Evolutionary conservation across 1,140 invertebrate genomes (phyloP).

Genomic region (Neodiprion fabricii): DNA sequence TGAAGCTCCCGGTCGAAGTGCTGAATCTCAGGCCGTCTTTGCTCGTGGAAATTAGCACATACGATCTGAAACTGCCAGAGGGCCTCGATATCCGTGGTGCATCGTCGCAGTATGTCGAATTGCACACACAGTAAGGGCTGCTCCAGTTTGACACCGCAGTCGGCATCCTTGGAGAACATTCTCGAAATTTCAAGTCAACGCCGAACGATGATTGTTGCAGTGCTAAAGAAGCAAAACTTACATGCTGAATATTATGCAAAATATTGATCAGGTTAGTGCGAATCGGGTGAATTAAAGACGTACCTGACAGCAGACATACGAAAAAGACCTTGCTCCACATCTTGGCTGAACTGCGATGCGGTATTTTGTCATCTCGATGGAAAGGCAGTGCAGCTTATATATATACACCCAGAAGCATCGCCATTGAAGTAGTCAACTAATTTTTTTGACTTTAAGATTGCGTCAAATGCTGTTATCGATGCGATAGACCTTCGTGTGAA

Average conservation of each 20-base stretch:
- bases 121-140: constrained; percentile 7
- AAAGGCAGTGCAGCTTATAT: no score
- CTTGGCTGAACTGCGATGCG: no score
- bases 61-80: neutral
- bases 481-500: no score
- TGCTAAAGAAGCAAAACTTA: no score
- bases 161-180: constrained; percentile 1
- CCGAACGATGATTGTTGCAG: no score
- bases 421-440: no score
- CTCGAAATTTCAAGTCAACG: neutral
- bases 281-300: neutral
- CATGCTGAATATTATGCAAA: no score
- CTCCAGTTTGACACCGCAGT: neutral
- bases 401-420: no score
- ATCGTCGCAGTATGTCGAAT: constrained; percentile 12
- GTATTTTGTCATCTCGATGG: no score
- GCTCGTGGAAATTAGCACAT: neutral
- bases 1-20: neutral
- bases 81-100: neutral
- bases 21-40: neutral
- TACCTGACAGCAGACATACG: neutral
- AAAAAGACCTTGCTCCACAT: neutral
- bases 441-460: no score
- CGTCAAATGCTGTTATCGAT: no score
- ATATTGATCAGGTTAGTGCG: no score